Evolutionary conservation across 2,113 vertebrate genomes (phyloP), one percentile per base, ranked within the genome.

Genomic region (Zosterops borbonicus): DNA sequence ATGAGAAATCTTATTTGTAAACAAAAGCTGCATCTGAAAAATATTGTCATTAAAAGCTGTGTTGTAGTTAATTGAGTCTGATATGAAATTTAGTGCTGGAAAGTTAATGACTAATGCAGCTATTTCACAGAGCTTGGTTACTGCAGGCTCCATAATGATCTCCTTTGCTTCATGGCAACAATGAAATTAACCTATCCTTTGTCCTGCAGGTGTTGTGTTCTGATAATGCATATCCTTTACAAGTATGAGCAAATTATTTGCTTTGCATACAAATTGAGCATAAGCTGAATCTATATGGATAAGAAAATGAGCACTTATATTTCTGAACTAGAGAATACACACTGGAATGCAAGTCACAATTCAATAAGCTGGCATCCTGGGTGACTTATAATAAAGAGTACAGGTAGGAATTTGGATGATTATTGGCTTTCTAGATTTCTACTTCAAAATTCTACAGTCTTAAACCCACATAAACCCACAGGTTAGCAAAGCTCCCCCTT

Each of bases 121-220:
- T 98, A 97, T 98, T 98, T 98, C 97, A 98, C 98, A 98, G 96
- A 98, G 90, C 96, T 97, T 98, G 97, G 96, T 98, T 98, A 97
- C 97, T 98, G 96, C 97, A 94, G 97, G 92, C 97, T 97, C 80
- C 84, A 33, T 98, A 98, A 98, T 97, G 97, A 98, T 98, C 97
- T 98, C 87, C 93, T 97, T 97, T 98, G 77, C 97, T 98, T 98
- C 64, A 19, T 60, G 97, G 97, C 95, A 98, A 97, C 97, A 98
- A 96, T 96, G 97, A 98, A 98, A 98, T 98, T 98, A 98, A 98
- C 98, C 97, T 98, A 96, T 97, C 97, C 97, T 98, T 98, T 98
- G 98, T 98, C 97, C 97, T 98, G 98, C 98, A 98, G 97, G 98
- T 98, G 97, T 98, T 98, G 65, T 94, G 94, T 97, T 98, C 97